Evolutionary conservation across 2,888 invertebrate species (phyloP).

Genomic region (Xylophagus ater): DNA sequence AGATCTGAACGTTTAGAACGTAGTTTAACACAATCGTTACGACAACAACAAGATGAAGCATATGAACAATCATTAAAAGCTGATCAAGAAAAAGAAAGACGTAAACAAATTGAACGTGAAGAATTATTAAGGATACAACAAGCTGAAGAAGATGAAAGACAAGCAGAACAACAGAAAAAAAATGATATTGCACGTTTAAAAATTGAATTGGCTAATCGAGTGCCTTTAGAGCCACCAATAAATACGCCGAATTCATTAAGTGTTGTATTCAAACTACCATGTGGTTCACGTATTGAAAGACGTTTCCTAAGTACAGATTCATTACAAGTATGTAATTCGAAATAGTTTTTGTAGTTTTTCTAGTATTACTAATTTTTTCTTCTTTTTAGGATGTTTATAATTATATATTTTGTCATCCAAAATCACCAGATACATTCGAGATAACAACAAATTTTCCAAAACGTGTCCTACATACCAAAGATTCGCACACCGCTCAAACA

Average conservation of each 20-base stretch:
- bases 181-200: constrained; percentile 56
- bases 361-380: constrained; percentile 40
- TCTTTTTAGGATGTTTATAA: constrained; percentile 76
- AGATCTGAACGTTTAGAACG: constrained; percentile 75
- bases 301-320: constrained; percentile 73
- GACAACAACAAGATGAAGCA: constrained; percentile 88
- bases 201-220: constrained; percentile 48
- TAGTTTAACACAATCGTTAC: constrained; percentile 71
- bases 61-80: constrained; percentile 82
- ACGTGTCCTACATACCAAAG: constrained; percentile 52
- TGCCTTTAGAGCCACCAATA: constrained; percentile 67
- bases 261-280: constrained; percentile 84
- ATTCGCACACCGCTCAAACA: constrained; percentile 35
- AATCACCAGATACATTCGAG: constrained; percentile 86
- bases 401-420: constrained; percentile 90
- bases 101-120: constrained; percentile 48
- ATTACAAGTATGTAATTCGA: constrained; percentile 52
- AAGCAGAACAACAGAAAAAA: constrained; percentile 43
- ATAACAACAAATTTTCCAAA: constrained; percentile 94
- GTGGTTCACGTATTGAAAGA: constrained; percentile 77
- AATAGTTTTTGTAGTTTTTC: not conserved
- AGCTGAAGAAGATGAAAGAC: constrained; percentile 41
- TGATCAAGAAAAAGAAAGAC: constrained; percentile 89
- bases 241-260: constrained; percentile 59
- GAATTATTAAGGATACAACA: constrained; percentile 43